Evolutionary conservation across 2,888 invertebrate genomes (phyloP).

Genomic region (Nemapogon koenigi): DNA sequence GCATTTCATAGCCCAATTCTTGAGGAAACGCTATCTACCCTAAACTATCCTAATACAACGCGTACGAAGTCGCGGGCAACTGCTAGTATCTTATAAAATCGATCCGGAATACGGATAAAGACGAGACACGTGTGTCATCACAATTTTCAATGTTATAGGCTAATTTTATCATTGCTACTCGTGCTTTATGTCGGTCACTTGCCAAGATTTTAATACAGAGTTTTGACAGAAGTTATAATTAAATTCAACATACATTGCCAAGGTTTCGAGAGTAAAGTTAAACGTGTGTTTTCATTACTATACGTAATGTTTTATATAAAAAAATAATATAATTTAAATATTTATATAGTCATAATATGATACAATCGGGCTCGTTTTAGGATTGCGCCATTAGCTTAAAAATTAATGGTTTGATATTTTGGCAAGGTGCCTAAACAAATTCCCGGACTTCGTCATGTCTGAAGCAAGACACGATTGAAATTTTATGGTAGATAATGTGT

Average conservation of each 20-base stretch:
- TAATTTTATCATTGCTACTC: slow-evolving; percentile 37
- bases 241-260: slow-evolving; percentile 56
- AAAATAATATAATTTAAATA: too few species aligned
- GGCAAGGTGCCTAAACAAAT: slow-evolving; percentile 34
- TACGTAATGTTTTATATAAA: too few species aligned
- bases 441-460: neutral
- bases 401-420: slow-evolving; percentile 30
- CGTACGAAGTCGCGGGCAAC: too few species aligned
- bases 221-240: slow-evolving; percentile 57
- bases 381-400: slow-evolving; percentile 30
- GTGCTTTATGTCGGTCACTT: slow-evolving; percentile 32
- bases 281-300: too few species aligned
- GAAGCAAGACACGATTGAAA: slow-evolving; percentile 3
- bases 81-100: neutral
- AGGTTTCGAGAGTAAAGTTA: slow-evolving; percentile 27
- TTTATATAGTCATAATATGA: slow-evolving; percentile 2
- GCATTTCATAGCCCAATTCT: too few species aligned
- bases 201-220: slow-evolving; percentile 49
- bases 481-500: slow-evolving; percentile 6
- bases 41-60: too few species aligned
- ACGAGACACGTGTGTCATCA: slow-evolving; percentile 1
- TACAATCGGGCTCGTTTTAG: slow-evolving; percentile 1
- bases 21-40: too few species aligned
- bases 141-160: slow-evolving; percentile 29
- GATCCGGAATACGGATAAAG: neutral